Base-by-base conservation (phyloP, 2,797 vertebrate genomes). In the Eulemur mongoz region DNA sequence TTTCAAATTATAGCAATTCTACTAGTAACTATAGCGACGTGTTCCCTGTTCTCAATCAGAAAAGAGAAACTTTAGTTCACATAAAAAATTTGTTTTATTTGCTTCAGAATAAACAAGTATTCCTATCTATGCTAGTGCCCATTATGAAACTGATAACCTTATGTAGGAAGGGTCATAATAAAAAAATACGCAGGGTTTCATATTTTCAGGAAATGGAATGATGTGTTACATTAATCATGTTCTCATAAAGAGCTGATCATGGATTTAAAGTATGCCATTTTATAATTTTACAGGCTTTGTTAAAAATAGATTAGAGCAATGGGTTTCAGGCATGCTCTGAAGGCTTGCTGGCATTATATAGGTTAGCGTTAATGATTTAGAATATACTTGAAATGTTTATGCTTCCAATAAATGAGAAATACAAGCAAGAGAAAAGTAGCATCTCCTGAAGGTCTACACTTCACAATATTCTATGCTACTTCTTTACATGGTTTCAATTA, bases 21-120 rank as follows among this genome's bases (percentile, higher is more conserved):
- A 65, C 69, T 93, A 45, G 82, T 92, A 92, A 63, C 80, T 92
- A 94, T 91, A 93, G 54, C 1, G 9, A 94, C 13, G 11, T 93
- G 40, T 84, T 92, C 61, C 32, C 13, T 83, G 30, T 93, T 90
- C n/a, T 30, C 11, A 84, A 70, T 72, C 59, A 92, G 72, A 96
- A 96, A 92, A n/a, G 12, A 75, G 30, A 91, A 96, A 91, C n/a
- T 83, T 89, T 35, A 87, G 12, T 85, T 96, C 40, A 96, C 32
- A 81, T 52, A 76, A 94, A 83, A 25, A 87, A 11, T 40, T 92
- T 93, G 48, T 7, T 93, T 93, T 91, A 18, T 80, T 43, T 57
- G 52, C 5, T 80, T 94, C 63, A 57, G 32, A 85, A 83, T n/a
- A 88, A 95, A 38, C 5, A 81, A 93, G 85, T 75, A 80, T 4